Percentiles rank a stretch among this genome's conserved stretches.
Evolutionary conservation across 2,797 vertebrate species (phyloP).

Genomic region (Thripadectes ignobilis): DNA sequence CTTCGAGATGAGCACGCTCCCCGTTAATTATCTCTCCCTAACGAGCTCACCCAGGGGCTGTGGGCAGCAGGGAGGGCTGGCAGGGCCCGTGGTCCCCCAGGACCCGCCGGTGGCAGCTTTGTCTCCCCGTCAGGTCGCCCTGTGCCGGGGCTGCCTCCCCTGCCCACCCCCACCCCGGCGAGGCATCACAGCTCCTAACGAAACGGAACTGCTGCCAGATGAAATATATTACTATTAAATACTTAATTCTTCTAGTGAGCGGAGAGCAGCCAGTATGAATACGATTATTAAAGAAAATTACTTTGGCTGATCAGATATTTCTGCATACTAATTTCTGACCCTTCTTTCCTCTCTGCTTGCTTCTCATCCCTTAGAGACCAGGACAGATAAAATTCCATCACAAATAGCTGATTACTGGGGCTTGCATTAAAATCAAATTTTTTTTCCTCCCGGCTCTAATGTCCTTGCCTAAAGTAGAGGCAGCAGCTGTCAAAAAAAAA

Average conservation of each 20-base stretch:
- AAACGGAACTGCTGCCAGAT: slow-evolving; percentile 85
- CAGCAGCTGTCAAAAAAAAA: slow-evolving; percentile 52
- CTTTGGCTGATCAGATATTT: slow-evolving; percentile 92
- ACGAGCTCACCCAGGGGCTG: not conserved
- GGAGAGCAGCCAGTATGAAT: slow-evolving; percentile 89
- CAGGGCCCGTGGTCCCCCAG: not conserved
- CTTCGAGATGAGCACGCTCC: rapidly evolving
- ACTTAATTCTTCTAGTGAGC: slow-evolving; percentile 88
- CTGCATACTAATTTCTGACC: slow-evolving; percentile 90
- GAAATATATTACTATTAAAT: slow-evolving; percentile 92
- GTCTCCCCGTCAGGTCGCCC: not conserved
- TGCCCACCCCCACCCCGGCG: slow-evolving; percentile 63
- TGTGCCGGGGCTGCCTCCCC: not conserved
- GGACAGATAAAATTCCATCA: slow-evolving; percentile 88
- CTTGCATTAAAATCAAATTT: slow-evolving; percentile 83
- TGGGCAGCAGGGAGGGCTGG: not conserved
- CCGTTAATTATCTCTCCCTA: not conserved
- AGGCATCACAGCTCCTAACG: slow-evolving; percentile 82
- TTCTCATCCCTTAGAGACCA: slow-evolving; percentile 84
- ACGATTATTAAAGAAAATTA: slow-evolving; percentile 90
- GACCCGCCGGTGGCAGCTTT: not conserved
- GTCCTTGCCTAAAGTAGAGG: slow-evolving; percentile 78
- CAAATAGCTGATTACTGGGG: slow-evolving; percentile 86
- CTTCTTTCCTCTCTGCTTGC: slow-evolving; percentile 83
- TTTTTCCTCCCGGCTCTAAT: slow-evolving; percentile 67